Evolutionary conservation across 2,888 invertebrate species (phyloP).

Genomic region (Agrotis clavis): DNA sequence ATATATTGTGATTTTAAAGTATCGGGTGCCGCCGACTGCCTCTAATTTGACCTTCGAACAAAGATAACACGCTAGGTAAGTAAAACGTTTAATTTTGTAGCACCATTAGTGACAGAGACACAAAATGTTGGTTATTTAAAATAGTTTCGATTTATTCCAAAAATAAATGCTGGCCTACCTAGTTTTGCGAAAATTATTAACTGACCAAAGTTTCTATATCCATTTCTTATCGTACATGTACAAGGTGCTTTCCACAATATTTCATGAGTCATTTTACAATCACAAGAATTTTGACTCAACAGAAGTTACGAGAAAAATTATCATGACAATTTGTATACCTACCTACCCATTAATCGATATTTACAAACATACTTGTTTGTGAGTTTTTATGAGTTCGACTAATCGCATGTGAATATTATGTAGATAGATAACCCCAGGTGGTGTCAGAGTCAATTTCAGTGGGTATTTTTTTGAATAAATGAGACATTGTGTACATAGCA

Average conservation of each 20-base stretch:
- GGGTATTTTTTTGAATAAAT: neutral
- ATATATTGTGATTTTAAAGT: constrained; percentile 20
- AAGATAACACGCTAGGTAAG: constrained; percentile 49
- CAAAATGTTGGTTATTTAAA: constrained; percentile 6
- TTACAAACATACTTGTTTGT: neutral
- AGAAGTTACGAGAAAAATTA: constrained; percentile 18
- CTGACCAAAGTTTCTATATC: neutral
- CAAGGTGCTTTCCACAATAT: constrained; percentile 10
- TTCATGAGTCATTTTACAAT: constrained; percentile 7
- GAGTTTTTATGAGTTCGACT: neutral
- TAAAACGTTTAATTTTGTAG: constrained; percentile 50
- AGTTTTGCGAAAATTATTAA: neutral
- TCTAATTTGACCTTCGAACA: constrained; percentile 71
- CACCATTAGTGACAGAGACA: constrained; percentile 22
- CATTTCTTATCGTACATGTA: constrained; percentile 12
- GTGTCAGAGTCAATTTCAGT: too few relatives aligned
- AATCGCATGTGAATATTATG: neutral
- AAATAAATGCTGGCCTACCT: neutral
- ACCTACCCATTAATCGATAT: neutral
- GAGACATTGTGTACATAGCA: neutral
- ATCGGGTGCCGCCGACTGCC: constrained; percentile 60
- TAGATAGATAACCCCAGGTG: too few relatives aligned
- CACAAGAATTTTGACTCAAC: constrained; percentile 16
- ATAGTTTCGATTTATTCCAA: neutral
- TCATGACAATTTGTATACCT: neutral